phyloP scores from a whole-genome alignment of 2,113 vertebrate genomes.

The Aythya baeri region DNA sequence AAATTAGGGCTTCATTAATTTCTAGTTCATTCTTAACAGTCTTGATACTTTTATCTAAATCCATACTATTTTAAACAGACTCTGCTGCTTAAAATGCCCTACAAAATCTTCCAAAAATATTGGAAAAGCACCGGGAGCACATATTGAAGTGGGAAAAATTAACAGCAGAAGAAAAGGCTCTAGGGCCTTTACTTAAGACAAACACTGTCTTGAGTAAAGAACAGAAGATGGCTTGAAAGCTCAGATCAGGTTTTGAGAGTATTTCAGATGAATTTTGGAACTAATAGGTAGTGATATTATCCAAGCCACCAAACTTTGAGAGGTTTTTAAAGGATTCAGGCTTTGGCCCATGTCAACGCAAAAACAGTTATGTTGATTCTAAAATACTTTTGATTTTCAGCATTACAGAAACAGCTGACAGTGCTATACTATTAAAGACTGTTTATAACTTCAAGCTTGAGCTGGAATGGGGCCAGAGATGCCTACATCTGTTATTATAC shows the following conservation, averaged over 20 bases:
- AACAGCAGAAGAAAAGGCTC: not conserved
- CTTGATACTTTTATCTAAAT: not conserved
- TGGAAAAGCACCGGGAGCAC: not conserved
- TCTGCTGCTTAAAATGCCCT: not conserved
- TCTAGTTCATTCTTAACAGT: not conserved
- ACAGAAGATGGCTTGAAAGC: not conserved
- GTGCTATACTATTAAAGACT: not conserved
- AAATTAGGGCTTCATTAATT: not conserved
- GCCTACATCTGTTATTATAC: not conserved
- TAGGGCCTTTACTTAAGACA: not conserved
- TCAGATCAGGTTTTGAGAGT: not conserved
- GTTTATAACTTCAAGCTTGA: not conserved
- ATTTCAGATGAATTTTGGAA: constrained; percentile 13
- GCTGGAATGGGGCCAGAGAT: not conserved
- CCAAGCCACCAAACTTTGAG: not conserved
- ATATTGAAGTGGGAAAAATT: not conserved
- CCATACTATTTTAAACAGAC: not conserved
- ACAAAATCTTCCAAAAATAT: not conserved
- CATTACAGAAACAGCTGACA: not conserved
- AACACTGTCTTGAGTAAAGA: not conserved
- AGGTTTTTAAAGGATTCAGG: not conserved
- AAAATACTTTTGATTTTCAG: not conserved
- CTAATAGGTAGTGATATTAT: not conserved
- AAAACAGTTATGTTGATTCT: not conserved
- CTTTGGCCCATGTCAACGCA: not conserved